Base-by-base conservation (phyloP, 2,797 vertebrate genomes). In the Sciaenops ocellatus region DNA sequence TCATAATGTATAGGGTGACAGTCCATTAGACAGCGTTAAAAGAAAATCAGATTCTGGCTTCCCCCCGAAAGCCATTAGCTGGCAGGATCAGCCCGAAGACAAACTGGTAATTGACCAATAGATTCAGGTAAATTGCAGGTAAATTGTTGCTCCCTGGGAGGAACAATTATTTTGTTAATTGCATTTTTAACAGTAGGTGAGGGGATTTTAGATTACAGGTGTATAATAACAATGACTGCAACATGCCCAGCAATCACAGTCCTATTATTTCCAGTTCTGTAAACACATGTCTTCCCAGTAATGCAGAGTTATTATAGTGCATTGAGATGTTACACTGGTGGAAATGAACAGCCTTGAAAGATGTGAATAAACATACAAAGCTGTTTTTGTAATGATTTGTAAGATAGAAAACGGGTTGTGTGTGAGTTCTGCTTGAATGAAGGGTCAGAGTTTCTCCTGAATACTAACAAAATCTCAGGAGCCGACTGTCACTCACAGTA, bases 21-120 rank as follows among this genome's bases (percentile, higher is more conserved):
- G 89, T 79, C 91, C 92, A 95, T 95, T 95, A 95, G 86, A 90
- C 83, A 79, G 85, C 84, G 69, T 88, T 93, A 88, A 93, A 93
- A 90, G 90, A 83, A 89, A 95, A 94, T 93, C 92, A 84, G 88
- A 90, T 88, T 85, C 76, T 93, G 94, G 94, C 92, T 63, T 74
- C 83, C 34, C 59, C 92, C 91, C 93, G 8, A 94, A 87, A 87
- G 90, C 87, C 92, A 94, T 94, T 95, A 94, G 92, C 84, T 54
- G 38, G 61, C 82, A 67, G 85, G 92, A 82, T 92, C 91, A 87
- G 79, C 75, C 87, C 65, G 70, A 86, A 94, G 91, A 93, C 90
- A 91, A 89, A 84, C 86, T 86, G 67, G 82, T 93, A 93, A 94
- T 94, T 93, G 93, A 94, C 91, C 90, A 84, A 92, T 93, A 92